These are phyloP conservation scores for Bicyclus anynana DNA, from an alignment of 1,140 invertebrate genomes.

Conservation along the genomic window DNA sequence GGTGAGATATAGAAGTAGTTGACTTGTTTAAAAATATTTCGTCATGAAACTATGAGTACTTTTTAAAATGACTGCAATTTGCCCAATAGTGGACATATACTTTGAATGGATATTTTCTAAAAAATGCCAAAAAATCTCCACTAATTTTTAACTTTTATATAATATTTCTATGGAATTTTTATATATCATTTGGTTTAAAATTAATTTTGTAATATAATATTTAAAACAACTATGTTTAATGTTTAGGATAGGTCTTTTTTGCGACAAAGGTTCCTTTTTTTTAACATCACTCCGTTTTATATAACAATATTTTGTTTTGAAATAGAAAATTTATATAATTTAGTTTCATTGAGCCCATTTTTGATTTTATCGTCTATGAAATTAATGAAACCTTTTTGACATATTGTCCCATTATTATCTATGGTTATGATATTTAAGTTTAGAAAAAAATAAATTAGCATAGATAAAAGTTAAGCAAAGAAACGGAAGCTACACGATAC, in stretches of 20 bases:
- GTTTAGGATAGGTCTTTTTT: background rate
- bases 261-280: background rate
- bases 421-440: background rate
- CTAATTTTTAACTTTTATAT: background rate
- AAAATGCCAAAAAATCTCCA: constrained; percentile 2
- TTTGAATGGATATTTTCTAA: background rate
- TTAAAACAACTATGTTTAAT: background rate
- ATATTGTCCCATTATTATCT: background rate
- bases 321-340: no score
- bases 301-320: no score
- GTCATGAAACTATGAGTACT: background rate
- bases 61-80: background rate
- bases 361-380: background rate
- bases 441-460: background rate
- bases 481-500: constrained; percentile 56
- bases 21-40: no score
- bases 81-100: background rate
- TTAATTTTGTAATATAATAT: background rate
- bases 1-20: no score
- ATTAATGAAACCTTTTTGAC: background rate
- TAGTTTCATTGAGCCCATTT: no score
- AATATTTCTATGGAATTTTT: background rate
- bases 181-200: background rate
- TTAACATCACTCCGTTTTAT: no score
- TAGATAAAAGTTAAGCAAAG: background rate